phyloP scores from a whole-genome alignment of 1,140 invertebrate species.

The Liolophura sinensis region DNA sequence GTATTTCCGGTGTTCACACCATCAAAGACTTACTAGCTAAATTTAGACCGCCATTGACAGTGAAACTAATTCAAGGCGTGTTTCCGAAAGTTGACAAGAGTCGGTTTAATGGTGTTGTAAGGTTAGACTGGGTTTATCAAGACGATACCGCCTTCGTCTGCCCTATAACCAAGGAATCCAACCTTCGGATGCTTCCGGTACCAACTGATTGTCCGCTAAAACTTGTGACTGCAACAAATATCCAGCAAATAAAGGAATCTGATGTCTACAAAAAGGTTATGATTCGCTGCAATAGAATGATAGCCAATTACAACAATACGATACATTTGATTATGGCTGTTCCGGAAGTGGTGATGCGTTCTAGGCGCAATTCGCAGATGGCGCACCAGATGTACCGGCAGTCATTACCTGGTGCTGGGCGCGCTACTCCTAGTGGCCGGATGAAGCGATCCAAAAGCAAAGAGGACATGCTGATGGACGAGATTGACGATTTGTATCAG shows the following conservation, averaged over 20 bases:
- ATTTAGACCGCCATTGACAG: constrained; percentile 82
- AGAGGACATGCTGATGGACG: constrained; percentile 76
- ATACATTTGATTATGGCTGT: constrained; percentile 64
- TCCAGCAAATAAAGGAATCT: constrained; percentile 76
- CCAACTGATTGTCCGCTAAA: constrained; percentile 85
- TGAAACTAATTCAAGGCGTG: constrained; percentile 85
- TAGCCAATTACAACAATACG: constrained; percentile 81
- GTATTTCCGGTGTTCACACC: constrained; percentile 88
- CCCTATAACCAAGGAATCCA: constrained; percentile 66
- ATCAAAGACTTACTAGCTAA: constrained; percentile 81
- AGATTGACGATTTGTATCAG: constrained; percentile 96
- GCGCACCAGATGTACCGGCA: neutral
- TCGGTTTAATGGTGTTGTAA: constrained; percentile 68
- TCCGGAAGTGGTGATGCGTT: constrained; percentile 42
- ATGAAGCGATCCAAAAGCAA: constrained; percentile 39
- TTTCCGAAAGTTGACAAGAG: constrained; percentile 67
- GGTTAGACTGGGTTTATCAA: constrained; percentile 79
- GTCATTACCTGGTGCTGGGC: neutral
- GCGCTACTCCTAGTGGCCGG: neutral
- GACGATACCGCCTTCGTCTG: constrained; percentile 73
- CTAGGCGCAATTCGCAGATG: constrained; percentile 45
- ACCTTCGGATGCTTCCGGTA: constrained; percentile 75
- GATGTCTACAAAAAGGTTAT: constrained; percentile 80
- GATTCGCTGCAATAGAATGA: constrained; percentile 76
- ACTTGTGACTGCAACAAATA: constrained; percentile 80